These are phyloP conservation scores for Sycon ciliatum DNA, from an alignment of 37 sponge, comb jelly and placozoan genomes.

Conservation along the genomic window DNA sequence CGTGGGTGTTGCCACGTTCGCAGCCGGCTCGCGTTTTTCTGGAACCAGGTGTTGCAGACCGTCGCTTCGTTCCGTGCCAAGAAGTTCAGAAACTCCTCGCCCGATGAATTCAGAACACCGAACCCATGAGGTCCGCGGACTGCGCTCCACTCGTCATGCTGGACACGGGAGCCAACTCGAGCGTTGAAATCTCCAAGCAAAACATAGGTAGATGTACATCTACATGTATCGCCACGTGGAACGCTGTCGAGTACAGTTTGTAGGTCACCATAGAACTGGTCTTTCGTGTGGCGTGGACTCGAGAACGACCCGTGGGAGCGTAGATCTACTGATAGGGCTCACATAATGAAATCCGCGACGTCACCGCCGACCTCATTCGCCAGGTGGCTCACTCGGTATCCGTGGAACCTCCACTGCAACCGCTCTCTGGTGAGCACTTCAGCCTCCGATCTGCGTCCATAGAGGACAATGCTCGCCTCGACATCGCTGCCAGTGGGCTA, in stretches of 20 bases:
- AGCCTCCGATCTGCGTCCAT: too few species aligned
- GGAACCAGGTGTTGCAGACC: slow-evolving; percentile 39
- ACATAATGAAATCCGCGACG: too few species aligned
- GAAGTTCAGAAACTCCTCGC: slow-evolving; percentile 29
- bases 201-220: too few species aligned
- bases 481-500: too few species aligned
- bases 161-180: slow-evolving; percentile 20
- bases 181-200: slow-evolving; percentile 20
- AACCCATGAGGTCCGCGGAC: slow-evolving; percentile 34
- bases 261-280: slow-evolving; percentile 16
- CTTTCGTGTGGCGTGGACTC: too few species aligned
- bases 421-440: too few species aligned
- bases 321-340: too few species aligned
- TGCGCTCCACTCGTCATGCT: slow-evolving; percentile 21
- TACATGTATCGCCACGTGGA: slow-evolving; percentile 19
- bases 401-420: too few species aligned
- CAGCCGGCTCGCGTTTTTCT: slow-evolving; percentile 18
- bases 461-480: too few species aligned
- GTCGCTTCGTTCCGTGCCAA: slow-evolving; percentile 20
- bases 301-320: too few species aligned
- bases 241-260: background rate
- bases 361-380: too few species aligned
- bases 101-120: slow-evolving; percentile 27
- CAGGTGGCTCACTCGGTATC: too few species aligned
- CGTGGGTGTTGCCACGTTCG: slow-evolving; percentile 21